Percentiles rank a stretch among this genome's conserved stretches.
Evolutionary conservation across 2,888 invertebrate genomes (phyloP).

Genomic region (Drosophila anomalata): DNA sequence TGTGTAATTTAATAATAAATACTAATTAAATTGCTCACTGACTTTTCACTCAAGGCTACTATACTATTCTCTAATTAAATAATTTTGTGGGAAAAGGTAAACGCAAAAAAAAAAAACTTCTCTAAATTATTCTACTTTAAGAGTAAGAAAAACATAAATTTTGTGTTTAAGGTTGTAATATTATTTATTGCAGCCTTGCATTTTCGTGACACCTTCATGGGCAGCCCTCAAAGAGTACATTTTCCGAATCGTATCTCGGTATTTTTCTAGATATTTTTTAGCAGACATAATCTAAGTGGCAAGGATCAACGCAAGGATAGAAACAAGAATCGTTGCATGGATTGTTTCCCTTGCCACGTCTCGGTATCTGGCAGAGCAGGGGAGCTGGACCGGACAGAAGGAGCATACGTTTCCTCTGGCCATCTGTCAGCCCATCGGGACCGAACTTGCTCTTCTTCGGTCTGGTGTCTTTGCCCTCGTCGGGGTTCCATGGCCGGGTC

Average conservation of each 20-base stretch:
- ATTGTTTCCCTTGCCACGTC: conserved; percentile 58
- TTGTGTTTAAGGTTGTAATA: too few relatives aligned
- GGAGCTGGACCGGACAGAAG: conserved; percentile 46
- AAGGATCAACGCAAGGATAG: neutral
- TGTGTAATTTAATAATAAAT: neutral
- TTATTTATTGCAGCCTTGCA: too few relatives aligned
- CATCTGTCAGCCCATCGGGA: conserved; percentile 53
- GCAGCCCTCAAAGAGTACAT: too few relatives aligned
- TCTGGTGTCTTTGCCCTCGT: conserved; percentile 66
- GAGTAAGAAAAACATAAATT: too few relatives aligned
- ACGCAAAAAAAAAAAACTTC: too few relatives aligned
- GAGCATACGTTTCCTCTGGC: conserved; percentile 51
- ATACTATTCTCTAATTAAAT: neutral
- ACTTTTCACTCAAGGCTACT: neutral
- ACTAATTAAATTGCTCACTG: too few relatives aligned
- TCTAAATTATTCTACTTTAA: too few relatives aligned
- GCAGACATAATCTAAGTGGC: conserved; percentile 4
- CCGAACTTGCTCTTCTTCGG: conserved; percentile 34
- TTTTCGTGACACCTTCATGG: too few relatives aligned
- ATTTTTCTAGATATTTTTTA: neutral
- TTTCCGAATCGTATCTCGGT: too few relatives aligned
- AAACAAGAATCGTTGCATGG: conserved; percentile 28
- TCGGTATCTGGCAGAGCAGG: conserved; percentile 58
- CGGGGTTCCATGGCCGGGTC: conserved; percentile 49
- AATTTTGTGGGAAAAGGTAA: too few relatives aligned